Evolutionary conservation across 2,797 vertebrate genomes (phyloP).

Genomic region (Fringilla coelebs): DNA sequence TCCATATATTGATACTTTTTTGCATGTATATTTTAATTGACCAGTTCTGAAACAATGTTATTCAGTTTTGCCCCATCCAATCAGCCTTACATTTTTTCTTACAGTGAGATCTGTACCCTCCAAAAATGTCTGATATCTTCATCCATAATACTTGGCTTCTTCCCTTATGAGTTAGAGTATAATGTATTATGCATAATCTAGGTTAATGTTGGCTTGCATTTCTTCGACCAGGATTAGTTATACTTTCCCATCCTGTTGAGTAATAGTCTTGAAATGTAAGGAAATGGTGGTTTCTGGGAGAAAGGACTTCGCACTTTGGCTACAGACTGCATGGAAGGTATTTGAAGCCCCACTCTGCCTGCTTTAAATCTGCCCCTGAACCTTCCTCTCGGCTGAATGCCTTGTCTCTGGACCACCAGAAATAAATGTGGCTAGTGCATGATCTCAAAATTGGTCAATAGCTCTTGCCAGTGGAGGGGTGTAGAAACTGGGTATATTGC

Average conservation of each 20-base stretch:
- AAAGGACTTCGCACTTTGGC: background rate
- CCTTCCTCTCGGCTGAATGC: background rate
- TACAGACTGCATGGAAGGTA: background rate
- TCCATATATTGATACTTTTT: conserved; percentile 27
- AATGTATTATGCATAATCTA: background rate
- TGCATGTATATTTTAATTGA: conserved; percentile 41
- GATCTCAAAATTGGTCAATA: background rate
- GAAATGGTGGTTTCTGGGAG: background rate
- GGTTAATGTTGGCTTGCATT: background rate
- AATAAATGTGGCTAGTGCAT: background rate
- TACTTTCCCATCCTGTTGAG: background rate
- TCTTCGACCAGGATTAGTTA: background rate
- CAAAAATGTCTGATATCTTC: conserved; percentile 27
- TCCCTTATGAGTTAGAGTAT: background rate
- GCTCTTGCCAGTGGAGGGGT: background rate
- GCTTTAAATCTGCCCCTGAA: background rate
- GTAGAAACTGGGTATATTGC: background rate
- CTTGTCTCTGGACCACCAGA: background rate
- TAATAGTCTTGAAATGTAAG: background rate
- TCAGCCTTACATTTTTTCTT: background rate
- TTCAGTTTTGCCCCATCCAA: background rate
- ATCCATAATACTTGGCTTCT: background rate
- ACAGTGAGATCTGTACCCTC: background rate
- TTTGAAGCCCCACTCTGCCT: background rate
- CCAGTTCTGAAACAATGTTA: background rate